A percentile compares a stretch with the other conserved stretches of the same genome.
phyloP scores from a whole-genome alignment of 2,888 invertebrate species.

The Sympetrum striolatum region DNA sequence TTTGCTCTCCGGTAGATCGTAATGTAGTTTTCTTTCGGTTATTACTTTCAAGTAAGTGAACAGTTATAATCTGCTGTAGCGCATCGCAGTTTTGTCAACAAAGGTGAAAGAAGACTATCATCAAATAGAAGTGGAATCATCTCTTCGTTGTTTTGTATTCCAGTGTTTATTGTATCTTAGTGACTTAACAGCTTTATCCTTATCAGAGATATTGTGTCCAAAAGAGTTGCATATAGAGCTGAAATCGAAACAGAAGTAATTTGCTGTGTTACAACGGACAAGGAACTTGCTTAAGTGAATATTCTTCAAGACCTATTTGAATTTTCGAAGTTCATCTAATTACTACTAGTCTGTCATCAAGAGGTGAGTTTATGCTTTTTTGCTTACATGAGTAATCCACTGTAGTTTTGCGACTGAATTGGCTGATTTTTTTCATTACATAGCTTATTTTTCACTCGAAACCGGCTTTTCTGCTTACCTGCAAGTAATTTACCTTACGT shows the following conservation, averaged over 20 bases:
- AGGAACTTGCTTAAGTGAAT: background rate
- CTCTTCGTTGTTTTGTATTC: background rate
- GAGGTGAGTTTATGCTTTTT: background rate
- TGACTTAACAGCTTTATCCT: background rate
- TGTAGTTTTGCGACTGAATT: too few relatives aligned
- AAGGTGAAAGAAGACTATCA: background rate
- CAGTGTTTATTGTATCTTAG: background rate
- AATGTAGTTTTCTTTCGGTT: background rate
- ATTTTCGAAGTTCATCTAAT: background rate
- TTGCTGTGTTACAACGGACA: background rate
- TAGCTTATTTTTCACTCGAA: too few relatives aligned
- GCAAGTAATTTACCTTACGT: too few relatives aligned
- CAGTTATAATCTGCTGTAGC: background rate
- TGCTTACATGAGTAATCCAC: too few relatives aligned
- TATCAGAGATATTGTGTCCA: background rate
- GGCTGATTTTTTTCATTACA: too few relatives aligned
- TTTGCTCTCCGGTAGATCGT: background rate
- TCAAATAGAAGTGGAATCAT: background rate
- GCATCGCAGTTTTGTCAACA: background rate
- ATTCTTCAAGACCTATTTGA: background rate
- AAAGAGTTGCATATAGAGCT: background rate
- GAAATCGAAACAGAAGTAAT: background rate
- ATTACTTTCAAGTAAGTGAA: background rate
- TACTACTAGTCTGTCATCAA: background rate
- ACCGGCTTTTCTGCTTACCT: too few relatives aligned